Conservation (phyloP, 1,140 invertebrate genomes). For the fruit fly (Drosophila melanogaster) region DNA sequence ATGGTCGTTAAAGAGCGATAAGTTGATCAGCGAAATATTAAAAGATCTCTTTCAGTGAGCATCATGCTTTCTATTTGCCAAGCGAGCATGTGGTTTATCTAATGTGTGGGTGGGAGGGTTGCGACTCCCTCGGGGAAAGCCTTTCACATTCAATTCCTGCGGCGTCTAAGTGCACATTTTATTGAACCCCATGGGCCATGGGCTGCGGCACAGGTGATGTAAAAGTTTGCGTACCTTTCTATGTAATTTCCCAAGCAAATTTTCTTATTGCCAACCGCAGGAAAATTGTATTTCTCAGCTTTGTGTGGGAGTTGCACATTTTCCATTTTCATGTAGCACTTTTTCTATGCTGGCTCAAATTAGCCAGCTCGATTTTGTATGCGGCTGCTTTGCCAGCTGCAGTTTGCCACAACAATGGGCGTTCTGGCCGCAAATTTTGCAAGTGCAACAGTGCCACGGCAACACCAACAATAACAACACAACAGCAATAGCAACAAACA, state of each 20-base stretch:
- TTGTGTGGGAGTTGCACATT: slow-evolving; percentile 43
- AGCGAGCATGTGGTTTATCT: neutral
- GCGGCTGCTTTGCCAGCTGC: slow-evolving; percentile 29
- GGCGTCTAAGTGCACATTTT: slow-evolving; percentile 36
- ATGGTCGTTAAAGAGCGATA: slow-evolving; percentile 49
- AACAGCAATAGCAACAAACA: slow-evolving; percentile 16
- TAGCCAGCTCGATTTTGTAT: slow-evolving; percentile 60
- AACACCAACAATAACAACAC: slow-evolving; percentile 4
- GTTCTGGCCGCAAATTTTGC: slow-evolving; percentile 33
- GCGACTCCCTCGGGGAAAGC: slow-evolving; percentile 25
- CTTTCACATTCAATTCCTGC: slow-evolving; percentile 70
- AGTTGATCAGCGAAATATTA: slow-evolving; percentile 44
- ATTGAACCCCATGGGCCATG: slow-evolving; percentile 18
- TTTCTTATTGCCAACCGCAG: slow-evolving; percentile 41
- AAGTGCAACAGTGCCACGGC: slow-evolving; percentile 1
- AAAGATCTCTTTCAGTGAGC: slow-evolving; percentile 19
- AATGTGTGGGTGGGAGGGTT: slow-evolving; percentile 4
- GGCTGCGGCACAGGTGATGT: slow-evolving; percentile 15
- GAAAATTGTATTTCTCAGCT: slow-evolving; percentile 45
- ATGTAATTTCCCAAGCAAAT: slow-evolving; percentile 42
- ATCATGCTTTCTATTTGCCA: slow-evolving; percentile 35
- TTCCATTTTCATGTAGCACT: slow-evolving; percentile 1
- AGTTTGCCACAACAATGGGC: slow-evolving; percentile 57
- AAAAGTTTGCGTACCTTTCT: slow-evolving; percentile 39
- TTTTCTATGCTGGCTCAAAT: slow-evolving; percentile 54